Evolutionary conservation across 2,797 vertebrate genomes (phyloP).

Genomic region (Phoebastria nigripes): DNA sequence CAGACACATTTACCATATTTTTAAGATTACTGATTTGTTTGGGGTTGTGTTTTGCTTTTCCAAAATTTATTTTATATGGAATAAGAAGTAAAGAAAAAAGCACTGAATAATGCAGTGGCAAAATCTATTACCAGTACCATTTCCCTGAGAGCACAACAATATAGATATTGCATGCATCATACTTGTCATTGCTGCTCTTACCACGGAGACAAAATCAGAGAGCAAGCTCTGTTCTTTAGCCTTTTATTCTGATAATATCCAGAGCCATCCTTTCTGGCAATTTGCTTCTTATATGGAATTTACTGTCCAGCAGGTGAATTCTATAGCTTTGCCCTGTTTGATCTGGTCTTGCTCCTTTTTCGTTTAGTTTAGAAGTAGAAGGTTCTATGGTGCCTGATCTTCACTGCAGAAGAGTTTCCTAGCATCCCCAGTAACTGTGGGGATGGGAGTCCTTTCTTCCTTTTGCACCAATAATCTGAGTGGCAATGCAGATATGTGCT

Average conservation of each 20-base stretch:
- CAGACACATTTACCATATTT: background rate
- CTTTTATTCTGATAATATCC: background rate
- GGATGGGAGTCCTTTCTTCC: background rate
- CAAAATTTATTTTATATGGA: background rate
- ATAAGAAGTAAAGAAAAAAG: background rate
- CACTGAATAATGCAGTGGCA: background rate
- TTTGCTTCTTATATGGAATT: background rate
- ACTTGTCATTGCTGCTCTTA: background rate
- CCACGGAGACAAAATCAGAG: background rate
- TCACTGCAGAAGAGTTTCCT: background rate
- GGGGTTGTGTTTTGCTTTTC: background rate
- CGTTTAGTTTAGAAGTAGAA: background rate
- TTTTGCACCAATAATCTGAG: fast-evolving
- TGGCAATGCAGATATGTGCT: background rate
- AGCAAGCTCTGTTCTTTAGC: background rate
- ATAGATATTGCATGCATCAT: background rate
- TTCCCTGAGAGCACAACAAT: background rate
- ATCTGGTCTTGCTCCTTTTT: background rate
- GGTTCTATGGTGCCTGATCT: background rate
- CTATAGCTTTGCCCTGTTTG: background rate
- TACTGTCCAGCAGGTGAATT: background rate
- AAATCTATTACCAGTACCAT: background rate
- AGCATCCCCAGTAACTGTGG: fast-evolving
- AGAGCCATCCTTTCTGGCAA: background rate
- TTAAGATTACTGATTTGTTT: slow-evolving; percentile 20